Evolutionary conservation across 2,113 vertebrate genomes (phyloP), one percentile per base, ranked within the genome.

Genomic region (Pangasianodon hypophthalmus): DNA sequence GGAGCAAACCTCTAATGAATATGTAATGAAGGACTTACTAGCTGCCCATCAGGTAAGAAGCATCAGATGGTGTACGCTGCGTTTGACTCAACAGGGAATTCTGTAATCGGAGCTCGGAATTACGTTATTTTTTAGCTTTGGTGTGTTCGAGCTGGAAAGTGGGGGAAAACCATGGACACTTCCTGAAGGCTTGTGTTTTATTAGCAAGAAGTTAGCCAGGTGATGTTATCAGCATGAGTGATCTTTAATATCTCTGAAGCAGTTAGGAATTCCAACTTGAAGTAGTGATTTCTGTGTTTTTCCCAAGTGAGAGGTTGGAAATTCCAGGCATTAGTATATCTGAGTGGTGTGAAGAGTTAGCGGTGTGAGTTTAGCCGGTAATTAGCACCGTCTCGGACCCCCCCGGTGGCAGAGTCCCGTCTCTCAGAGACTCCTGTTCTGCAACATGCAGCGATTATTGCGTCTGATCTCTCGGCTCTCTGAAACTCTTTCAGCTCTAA

Each of bases 371-470:
- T 3, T 48, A 29, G 24, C 44, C 1, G 3, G 19, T 48, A 79
- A 48, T 79, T 48, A 26, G 75, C 10, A 37, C 37, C 37, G 37
- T 37, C 37, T 37, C 37, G 37, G 37, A 37, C 37, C 37, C 37
- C 37, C 37, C 37, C 37, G 37, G 37, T 37, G 37, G 37, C 37
- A 37, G 37, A 37, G 1, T 37, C 37, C 37, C 37, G 37, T 44
- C 71, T 41, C 48, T 73, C n/a, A 14, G 67, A 75, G 50, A 16
- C 48, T 4, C 46, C 37, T 77, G 71, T 11, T 92, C 58, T 0
- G 54, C 86, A 89, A 64, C 89, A 46, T 11, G 41, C 4, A 14
- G 69, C 4, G 41, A 64, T 67, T 88, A 58, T 93, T 93, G 86
- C 88, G 60, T 37, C 56, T 84, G 48, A 71, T 82, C 64, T 56